A percentile compares a stretch with the other conserved stretches of the same genome.
phyloP scores from a whole-genome alignment of 1,140 invertebrate species.

The Drosophila pallidifrons region DNA sequence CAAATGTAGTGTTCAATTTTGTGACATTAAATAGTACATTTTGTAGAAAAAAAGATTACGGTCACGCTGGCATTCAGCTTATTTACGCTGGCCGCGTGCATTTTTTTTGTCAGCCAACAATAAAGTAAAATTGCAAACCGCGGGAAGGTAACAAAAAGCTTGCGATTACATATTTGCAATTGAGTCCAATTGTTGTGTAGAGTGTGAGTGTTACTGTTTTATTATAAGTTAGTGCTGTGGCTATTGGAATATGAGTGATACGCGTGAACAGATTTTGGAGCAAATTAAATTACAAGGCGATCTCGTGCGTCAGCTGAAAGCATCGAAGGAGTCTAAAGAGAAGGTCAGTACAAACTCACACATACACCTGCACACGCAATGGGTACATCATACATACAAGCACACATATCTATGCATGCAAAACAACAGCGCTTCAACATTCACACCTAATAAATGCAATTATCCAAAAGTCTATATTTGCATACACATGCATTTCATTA shows the following conservation, averaged over 20 bases:
- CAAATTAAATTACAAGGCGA: conserved; percentile 93
- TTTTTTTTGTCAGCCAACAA: conserved; percentile 42
- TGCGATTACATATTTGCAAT: conserved; percentile 21
- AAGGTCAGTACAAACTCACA: conserved; percentile 86
- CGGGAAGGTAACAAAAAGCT: conserved; percentile 37
- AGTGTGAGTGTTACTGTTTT: conserved; percentile 30
- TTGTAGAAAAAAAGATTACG: neutral
- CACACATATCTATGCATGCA: no score
- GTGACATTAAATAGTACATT: neutral
- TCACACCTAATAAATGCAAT: conserved; percentile 4
- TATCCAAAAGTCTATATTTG: conserved; percentile 6
- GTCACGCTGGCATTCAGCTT: neutral
- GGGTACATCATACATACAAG: neutral
- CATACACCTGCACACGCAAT: neutral
- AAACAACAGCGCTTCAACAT: neutral
- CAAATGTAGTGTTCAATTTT: no score
- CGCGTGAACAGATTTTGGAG: conserved; percentile 87
- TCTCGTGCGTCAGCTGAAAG: conserved; percentile 92
- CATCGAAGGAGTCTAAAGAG: conserved; percentile 90
- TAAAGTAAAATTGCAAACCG: conserved; percentile 38
- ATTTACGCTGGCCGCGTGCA: conserved; percentile 49
- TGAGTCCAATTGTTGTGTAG: conserved; percentile 28
- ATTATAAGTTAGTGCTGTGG: conserved; percentile 42
- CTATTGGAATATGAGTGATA: conserved; percentile 84
- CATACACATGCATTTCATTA: neutral